Evolutionary conservation across 2,888 invertebrate species (phyloP).

Genomic region (Orchestes rusci): DNA sequence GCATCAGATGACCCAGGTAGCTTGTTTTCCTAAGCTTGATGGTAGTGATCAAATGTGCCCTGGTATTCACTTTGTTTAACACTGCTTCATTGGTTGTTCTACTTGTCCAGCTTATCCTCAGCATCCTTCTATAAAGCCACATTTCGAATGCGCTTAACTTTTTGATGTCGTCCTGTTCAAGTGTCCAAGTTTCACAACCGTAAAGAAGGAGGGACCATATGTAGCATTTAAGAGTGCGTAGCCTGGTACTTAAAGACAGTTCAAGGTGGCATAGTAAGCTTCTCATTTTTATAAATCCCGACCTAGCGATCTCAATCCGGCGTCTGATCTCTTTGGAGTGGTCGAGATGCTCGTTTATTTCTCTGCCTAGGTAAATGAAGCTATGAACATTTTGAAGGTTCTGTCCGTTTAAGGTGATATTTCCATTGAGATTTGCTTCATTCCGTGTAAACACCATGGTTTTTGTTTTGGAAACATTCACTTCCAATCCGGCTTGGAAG

Average conservation of each 20-base stretch:
- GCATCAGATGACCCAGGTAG: too few species aligned
- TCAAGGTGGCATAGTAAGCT: neutral
- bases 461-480: neutral
- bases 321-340: constrained; percentile 2
- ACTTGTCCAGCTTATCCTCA: neutral
- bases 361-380: constrained; percentile 2
- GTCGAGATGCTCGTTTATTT: neutral
- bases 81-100: neutral
- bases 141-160: too few species aligned
- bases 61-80: neutral
- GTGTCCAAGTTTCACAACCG: too few species aligned
- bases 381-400: neutral
- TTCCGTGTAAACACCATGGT: neutral
- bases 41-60: neutral
- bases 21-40: neutral
- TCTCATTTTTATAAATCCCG: constrained; percentile 3
- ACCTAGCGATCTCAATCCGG: neutral
- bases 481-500: neutral
- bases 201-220: neutral
- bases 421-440: neutral
- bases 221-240: constrained; percentile 1
- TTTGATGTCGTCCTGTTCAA: too few species aligned
- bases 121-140: constrained; percentile 5
- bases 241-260: neutral
- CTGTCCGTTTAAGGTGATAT: neutral